A percentile compares a stretch with the other conserved stretches of the same genome.
Evolutionary conservation across 1,140 invertebrate genomes (phyloP).

Genomic region (Zaprionus inermis): DNA sequence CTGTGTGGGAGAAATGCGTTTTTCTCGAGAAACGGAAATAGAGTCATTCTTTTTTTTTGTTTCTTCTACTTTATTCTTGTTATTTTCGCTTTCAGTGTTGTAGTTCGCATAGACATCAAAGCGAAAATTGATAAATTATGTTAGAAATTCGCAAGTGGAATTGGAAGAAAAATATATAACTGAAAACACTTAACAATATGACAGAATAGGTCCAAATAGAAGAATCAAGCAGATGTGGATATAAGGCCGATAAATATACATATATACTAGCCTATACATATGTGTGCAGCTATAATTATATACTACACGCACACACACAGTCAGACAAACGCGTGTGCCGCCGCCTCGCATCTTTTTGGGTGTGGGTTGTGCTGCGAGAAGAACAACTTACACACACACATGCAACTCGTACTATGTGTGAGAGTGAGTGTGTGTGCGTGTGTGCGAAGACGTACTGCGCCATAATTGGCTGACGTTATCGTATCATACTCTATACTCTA

Average conservation of each 20-base stretch:
- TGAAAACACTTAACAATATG: constrained; percentile 28
- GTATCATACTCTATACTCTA: constrained; percentile 41
- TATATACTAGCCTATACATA: constrained; percentile 27
- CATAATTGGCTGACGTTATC: constrained; percentile 70
- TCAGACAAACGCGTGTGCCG: constrained; percentile 9
- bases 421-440: constrained; percentile 16
- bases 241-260: constrained; percentile 8
- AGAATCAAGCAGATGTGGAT: constrained; percentile 25
- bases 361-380: constrained; percentile 65
- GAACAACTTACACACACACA: constrained; percentile 53
- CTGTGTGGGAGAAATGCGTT: background rate
- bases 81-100: constrained; percentile 5
- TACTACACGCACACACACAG: constrained; percentile 12
- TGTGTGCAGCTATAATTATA: constrained; percentile 45
- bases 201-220: constrained; percentile 22
- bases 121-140: constrained; percentile 24
- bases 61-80: background rate
- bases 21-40: constrained; percentile 27
- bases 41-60: constrained; percentile 30
- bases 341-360: constrained; percentile 57
- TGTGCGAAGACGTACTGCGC: constrained; percentile 57
- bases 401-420: constrained; percentile 28
- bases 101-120: constrained; percentile 42
- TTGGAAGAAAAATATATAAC: constrained; percentile 21
- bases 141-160: constrained; percentile 15